Percentiles rank a stretch among this genome's conserved stretches.
These are phyloP conservation scores for Cyclina sinensis DNA, from an alignment of 1,140 invertebrate genomes.

Conservation along the genomic window DNA sequence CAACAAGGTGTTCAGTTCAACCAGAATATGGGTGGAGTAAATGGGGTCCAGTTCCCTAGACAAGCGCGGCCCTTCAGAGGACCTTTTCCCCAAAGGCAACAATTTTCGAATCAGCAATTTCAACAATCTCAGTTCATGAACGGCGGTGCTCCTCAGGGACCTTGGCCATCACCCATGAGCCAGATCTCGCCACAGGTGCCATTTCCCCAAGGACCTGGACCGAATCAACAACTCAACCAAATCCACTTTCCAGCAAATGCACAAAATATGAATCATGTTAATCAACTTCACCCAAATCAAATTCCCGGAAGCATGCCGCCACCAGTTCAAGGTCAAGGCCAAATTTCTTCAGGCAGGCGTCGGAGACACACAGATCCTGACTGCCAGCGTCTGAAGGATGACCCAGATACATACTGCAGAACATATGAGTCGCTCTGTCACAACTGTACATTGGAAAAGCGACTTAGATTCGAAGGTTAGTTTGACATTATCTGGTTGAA, in stretches of 20 bases:
- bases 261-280: neutral
- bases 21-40: neutral
- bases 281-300: neutral
- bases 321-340: constrained; percentile 8
- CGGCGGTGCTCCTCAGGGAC: neutral
- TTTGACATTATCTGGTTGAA: neutral
- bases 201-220: neutral
- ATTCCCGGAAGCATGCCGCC: neutral
- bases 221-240: constrained; percentile 13
- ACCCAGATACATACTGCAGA: constrained; percentile 56
- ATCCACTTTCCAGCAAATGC: neutral
- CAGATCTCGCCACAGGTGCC: neutral
- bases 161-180: neutral
- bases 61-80: neutral
- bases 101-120: neutral
- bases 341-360: neutral
- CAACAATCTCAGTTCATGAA: neutral
- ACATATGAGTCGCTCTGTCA: constrained; percentile 55
- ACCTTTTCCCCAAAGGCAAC: constrained; percentile 1
- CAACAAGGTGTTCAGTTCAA: neutral
- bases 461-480: constrained; percentile 60
- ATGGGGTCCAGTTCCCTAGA: neutral
- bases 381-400: constrained; percentile 49
- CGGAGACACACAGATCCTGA: constrained; percentile 48
- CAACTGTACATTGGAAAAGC: constrained; percentile 59